Percentiles rank a stretch among this genome's conserved stretches.
Evolutionary conservation across 2,888 invertebrate genomes (phyloP).

Genomic region (Papilio elwesi): DNA sequence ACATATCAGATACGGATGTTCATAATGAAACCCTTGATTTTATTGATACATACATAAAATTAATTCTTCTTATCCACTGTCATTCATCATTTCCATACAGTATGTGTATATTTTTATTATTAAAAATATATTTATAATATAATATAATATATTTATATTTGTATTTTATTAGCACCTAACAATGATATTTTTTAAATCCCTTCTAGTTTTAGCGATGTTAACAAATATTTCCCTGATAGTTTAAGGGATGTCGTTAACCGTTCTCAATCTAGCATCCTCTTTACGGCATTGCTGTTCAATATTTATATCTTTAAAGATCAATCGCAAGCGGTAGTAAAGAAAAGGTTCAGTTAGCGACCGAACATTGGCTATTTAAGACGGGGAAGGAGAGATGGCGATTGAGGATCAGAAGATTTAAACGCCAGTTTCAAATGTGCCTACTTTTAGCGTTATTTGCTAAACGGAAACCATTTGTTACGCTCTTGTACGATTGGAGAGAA

Average conservation of each 20-base stretch:
- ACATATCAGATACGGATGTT: no score
- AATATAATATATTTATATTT: no score
- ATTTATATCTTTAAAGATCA: constrained; percentile 57
- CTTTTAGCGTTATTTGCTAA: constrained; percentile 83
- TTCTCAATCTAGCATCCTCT: constrained; percentile 25
- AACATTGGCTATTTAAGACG: constrained; percentile 68
- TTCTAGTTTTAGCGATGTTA: background rate
- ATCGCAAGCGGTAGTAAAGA: constrained; percentile 68
- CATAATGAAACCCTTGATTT: no score
- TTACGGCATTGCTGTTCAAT: constrained; percentile 39
- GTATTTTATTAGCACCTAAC: no score
- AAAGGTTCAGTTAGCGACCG: constrained; percentile 60
- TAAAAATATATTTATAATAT: no score
- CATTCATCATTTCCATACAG: no score
- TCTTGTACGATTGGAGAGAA: constrained; percentile 73
- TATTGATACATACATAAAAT: no score
- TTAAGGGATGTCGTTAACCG: constrained; percentile 19
- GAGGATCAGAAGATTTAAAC: constrained; percentile 82
- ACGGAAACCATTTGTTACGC: constrained; percentile 81
- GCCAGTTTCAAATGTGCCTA: constrained; percentile 83
- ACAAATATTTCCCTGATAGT: background rate
- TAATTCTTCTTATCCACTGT: no score
- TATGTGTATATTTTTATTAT: no score
- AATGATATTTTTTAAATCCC: no score
- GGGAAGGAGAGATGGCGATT: constrained; percentile 78